Evolutionary conservation across 1,140 invertebrate genomes (phyloP).

Genomic region (Drosophila seguyi): DNA sequence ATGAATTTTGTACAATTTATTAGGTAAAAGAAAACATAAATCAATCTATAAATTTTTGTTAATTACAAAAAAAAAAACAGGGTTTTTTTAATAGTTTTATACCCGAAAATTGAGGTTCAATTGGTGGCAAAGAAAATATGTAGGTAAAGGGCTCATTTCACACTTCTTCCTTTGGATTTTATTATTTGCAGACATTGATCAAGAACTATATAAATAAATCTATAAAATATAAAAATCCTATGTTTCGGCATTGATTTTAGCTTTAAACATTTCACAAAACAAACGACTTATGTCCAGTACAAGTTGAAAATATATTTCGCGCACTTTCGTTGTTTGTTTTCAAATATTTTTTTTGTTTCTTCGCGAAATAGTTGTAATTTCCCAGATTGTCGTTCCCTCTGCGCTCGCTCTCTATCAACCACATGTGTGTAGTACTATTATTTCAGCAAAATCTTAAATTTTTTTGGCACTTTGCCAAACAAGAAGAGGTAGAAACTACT

Average conservation of each 20-base stretch:
- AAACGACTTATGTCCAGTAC: not conserved
- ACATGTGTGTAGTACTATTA: conserved; percentile 19
- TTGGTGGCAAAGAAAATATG: too few relatives aligned
- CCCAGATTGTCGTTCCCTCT: conserved; percentile 12
- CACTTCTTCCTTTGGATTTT: not conserved
- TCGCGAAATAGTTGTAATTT: conserved; percentile 15
- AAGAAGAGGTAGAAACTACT: conserved; percentile 16
- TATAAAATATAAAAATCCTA: not conserved
- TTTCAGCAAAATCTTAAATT: conserved; percentile 13
- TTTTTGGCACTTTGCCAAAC: conserved; percentile 11
- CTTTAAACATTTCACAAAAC: not conserved
- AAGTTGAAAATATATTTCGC: not conserved
- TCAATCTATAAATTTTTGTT: not conserved
- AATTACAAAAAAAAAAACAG: too few relatives aligned
- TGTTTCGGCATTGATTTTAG: not conserved
- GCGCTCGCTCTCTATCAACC: not conserved
- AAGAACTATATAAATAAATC: not conserved
- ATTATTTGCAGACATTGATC: not conserved
- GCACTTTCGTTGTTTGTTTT: conserved; percentile 1
- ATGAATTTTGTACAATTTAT: not conserved
- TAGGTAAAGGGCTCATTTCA: too few relatives aligned
- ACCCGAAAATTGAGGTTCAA: too few relatives aligned
- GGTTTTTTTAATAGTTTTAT: too few relatives aligned
- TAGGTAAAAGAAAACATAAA: not conserved
- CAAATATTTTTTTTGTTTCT: not conserved